Percentiles rank a stretch among this genome's conserved stretches.
phyloP scores from a whole-genome alignment of 2,113 vertebrate genomes.

The Alexandromys fortis region DNA sequence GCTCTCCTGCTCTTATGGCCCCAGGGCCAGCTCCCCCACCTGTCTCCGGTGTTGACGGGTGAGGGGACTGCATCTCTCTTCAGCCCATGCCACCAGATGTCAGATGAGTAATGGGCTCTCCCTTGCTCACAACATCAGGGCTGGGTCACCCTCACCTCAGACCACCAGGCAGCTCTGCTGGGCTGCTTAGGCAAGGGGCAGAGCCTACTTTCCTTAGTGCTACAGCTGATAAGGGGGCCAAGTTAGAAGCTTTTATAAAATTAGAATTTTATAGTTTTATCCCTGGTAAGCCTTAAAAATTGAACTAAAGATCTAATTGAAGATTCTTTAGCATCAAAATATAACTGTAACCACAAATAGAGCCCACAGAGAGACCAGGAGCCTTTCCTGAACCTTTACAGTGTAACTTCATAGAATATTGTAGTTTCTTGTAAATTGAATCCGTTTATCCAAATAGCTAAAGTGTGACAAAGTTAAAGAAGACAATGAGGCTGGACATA shows the following conservation, averaged over 20 bases:
- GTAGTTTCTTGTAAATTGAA: neutral
- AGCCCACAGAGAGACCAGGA: neutral
- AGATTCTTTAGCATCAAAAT: neutral
- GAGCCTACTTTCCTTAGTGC: neutral
- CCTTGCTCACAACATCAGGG: neutral
- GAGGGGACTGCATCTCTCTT: too few relatives aligned
- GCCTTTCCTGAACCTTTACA: neutral
- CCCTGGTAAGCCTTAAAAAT: neutral
- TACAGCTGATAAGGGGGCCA: neutral
- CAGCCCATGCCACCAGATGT: neutral
- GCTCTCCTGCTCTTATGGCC: too few relatives aligned
- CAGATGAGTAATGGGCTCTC: neutral
- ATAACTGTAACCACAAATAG: neutral
- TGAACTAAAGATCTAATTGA: neutral
- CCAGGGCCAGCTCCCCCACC: too few relatives aligned
- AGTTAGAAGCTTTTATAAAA: neutral
- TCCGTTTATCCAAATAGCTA: neutral
- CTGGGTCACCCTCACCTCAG: neutral
- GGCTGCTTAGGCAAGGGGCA: neutral
- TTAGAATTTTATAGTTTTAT: neutral
- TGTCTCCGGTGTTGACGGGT: too few relatives aligned
- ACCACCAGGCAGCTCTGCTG: neutral
- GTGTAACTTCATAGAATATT: neutral
- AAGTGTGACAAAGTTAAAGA: too few relatives aligned
- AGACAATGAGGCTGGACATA: neutral